Evolutionary conservation across 2,113 vertebrate genomes (phyloP).

Genomic region (Numida meleagris): DNA sequence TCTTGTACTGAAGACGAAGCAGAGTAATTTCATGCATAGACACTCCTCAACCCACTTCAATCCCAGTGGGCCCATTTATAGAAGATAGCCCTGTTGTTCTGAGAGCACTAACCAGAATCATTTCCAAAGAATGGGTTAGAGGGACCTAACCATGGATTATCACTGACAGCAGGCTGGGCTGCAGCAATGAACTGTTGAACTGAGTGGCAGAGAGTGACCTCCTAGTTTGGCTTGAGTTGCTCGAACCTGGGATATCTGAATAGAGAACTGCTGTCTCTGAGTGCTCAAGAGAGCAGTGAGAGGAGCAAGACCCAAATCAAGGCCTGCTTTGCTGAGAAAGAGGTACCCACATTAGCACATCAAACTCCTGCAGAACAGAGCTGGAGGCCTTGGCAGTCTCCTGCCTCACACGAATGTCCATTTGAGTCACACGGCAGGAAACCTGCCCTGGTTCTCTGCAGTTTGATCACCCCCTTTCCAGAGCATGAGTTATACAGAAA

Average conservation of each 20-base stretch:
- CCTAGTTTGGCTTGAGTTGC: background rate
- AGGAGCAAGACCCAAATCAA: background rate
- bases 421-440: background rate
- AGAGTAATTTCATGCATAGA: accelerated
- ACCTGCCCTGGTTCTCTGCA: background rate
- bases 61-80: accelerated
- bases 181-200: background rate
- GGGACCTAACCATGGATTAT: background rate
- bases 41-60: background rate
- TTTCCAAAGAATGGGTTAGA: background rate
- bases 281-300: background rate
- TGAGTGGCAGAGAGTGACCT: background rate
- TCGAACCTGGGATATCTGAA: background rate
- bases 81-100: background rate
- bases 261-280: background rate
- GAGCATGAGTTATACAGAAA: background rate
- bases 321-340: background rate
- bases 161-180: background rate
- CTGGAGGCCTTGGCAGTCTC: conserved; percentile 12
- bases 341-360: background rate
- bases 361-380: background rate
- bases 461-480: background rate
- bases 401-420: accelerated
- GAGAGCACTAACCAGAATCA: background rate
- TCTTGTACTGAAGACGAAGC: background rate